phyloP scores from a whole-genome alignment of 1,140 invertebrate species.

The Heliconius himera region DNA sequence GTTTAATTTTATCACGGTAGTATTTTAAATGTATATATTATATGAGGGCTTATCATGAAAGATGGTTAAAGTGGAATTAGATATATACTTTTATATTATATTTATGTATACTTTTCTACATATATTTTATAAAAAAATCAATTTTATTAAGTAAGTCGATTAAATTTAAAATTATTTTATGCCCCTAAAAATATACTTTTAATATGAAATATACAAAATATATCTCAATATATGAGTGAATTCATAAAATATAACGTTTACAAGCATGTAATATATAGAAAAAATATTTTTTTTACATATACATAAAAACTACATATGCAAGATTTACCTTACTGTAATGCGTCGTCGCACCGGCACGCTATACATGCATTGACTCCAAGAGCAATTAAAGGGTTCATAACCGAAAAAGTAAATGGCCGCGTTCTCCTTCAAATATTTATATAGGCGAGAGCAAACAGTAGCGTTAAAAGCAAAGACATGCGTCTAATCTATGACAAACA shows the following conservation, averaged over 20 bases:
- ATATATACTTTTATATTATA: not conserved
- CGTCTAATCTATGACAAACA: slow-evolving; percentile 77
- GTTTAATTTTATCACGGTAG: slow-evolving; percentile 61
- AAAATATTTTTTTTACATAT: not conserved
- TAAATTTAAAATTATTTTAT: too few relatives aligned
- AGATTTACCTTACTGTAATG: not conserved
- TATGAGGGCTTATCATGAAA: slow-evolving; percentile 45
- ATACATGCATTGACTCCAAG: slow-evolving; percentile 32
- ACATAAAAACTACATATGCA: not conserved
- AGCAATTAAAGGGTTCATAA: slow-evolving; percentile 71
- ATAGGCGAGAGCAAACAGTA: slow-evolving; percentile 75
- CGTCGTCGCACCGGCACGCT: not conserved
- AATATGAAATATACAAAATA: too few relatives aligned
- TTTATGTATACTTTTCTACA: not conserved
- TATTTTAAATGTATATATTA: slow-evolving; percentile 69
- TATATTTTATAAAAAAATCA: not conserved
- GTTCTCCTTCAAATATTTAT: slow-evolving; percentile 73
- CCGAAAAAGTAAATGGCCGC: slow-evolving; percentile 63
- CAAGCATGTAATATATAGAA: not conserved
- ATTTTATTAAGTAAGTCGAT: too few relatives aligned
- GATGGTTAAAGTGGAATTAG: not conserved
- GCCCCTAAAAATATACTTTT: too few relatives aligned
- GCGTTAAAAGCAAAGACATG: slow-evolving; percentile 77
- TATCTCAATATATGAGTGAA: too few relatives aligned
- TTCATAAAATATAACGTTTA: too few relatives aligned